Conservation (phyloP, 2,113 vertebrate genomes). For the Pelvicachromis taeniatus region DNA sequence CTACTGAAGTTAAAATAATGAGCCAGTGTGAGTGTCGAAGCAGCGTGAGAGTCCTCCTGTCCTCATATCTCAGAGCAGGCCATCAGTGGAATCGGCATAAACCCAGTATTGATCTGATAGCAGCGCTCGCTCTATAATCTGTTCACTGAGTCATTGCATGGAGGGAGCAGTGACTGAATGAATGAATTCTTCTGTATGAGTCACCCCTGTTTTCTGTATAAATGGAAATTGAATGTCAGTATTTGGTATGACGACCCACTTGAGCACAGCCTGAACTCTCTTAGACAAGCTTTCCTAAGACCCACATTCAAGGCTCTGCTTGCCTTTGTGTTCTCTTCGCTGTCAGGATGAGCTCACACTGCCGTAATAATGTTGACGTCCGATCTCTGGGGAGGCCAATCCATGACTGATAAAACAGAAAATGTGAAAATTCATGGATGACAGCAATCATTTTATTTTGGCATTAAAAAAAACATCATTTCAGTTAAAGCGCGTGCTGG, state of each 20-base stretch:
- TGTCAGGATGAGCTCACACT: not conserved
- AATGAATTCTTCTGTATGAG: not conserved
- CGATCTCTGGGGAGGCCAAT: rapidly evolving
- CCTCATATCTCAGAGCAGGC: not conserved
- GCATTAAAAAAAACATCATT: not conserved
- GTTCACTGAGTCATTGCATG: not conserved
- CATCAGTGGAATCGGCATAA: not conserved
- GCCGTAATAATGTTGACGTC: not conserved
- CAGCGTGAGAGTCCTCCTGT: not conserved
- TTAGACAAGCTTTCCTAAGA: not conserved
- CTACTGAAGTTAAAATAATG: not conserved
- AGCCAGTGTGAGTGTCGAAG: not conserved
- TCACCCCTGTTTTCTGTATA: not conserved
- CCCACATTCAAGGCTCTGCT: not conserved
- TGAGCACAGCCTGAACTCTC: not conserved
- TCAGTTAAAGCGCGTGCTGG: not conserved
- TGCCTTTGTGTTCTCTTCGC: not conserved
- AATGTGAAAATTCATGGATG: not conserved
- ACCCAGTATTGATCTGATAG: not conserved
- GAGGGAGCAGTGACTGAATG: not conserved
- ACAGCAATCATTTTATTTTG: not conserved
- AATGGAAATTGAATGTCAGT: not conserved
- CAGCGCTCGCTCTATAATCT: not conserved
- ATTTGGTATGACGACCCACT: not conserved
- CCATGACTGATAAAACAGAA: not conserved